Percentiles rank a stretch among this genome's conserved stretches.
These are phyloP conservation scores for Silurus meridionalis DNA, from an alignment of 2,113 vertebrate species.

Conservation along the genomic window DNA sequence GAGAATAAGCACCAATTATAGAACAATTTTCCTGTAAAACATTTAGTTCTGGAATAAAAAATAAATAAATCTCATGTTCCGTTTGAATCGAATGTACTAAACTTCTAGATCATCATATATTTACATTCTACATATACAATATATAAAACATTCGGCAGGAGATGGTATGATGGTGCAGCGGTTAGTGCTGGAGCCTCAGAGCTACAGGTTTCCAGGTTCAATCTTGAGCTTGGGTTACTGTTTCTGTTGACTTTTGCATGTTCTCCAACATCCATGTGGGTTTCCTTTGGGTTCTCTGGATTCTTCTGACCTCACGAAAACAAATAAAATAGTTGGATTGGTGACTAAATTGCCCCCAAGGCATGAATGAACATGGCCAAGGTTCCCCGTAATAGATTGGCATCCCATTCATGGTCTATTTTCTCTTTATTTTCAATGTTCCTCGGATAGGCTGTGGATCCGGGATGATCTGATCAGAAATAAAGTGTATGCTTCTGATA, in stretches of 20 bases:
- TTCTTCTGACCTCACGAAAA: background rate
- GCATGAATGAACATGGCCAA: background rate
- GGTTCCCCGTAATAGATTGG: background rate
- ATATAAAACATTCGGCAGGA: slow-evolving; percentile 2
- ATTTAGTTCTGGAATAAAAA: background rate
- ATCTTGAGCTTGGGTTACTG: background rate
- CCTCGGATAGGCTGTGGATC: background rate
- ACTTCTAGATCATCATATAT: background rate
- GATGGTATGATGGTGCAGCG: background rate
- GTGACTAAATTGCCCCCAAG: background rate
- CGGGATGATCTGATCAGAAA: background rate
- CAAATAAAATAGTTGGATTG: background rate
- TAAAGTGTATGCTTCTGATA: background rate
- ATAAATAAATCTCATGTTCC: background rate
- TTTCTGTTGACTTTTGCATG: background rate
- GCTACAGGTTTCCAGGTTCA: background rate
- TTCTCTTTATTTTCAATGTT: background rate
- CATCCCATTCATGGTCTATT: background rate
- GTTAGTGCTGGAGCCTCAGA: background rate
- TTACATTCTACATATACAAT: background rate
- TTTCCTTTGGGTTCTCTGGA: background rate
- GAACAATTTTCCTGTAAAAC: slow-evolving; percentile 8
- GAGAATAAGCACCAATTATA: background rate
- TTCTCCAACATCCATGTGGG: background rate
- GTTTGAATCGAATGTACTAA: background rate